Conservation (phyloP, 2,113 vertebrate species). For the Odocoileus hemionus region DNA sequence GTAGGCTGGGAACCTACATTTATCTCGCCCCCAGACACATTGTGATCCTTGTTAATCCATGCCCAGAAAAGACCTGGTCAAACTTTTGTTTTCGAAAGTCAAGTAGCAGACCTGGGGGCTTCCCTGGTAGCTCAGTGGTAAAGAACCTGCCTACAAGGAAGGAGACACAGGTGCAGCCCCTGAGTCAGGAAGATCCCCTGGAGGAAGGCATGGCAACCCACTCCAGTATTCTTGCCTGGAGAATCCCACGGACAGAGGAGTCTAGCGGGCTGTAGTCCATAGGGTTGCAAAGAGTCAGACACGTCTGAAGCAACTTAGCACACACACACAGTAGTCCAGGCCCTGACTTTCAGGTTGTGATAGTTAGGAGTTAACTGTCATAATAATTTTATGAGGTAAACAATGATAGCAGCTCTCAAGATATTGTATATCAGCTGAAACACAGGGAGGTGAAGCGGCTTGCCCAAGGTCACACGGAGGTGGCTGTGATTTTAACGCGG, state of each 20-base stretch:
- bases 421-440: background rate
- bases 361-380: background rate
- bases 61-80: background rate
- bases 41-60: background rate
- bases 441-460: background rate
- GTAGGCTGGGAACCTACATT: background rate
- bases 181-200: background rate
- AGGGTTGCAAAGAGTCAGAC: background rate
- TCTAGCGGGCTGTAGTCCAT: background rate
- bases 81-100: background rate
- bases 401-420: background rate
- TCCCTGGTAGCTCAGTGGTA: rapidly evolving
- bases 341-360: background rate
- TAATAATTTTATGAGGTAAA: background rate
- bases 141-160: background rate
- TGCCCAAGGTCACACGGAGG: background rate
- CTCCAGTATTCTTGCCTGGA: background rate
- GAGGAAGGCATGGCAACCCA: background rate
- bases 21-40: background rate
- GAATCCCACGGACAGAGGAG: background rate
- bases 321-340: background rate
- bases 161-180: background rate
- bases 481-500: background rate
- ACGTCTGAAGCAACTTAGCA: background rate
- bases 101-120: background rate